Evolutionary conservation across 2,797 vertebrate genomes (phyloP), one percentile per base, ranked within the genome.

Genomic region (Sphenopsis melanotis): DNA sequence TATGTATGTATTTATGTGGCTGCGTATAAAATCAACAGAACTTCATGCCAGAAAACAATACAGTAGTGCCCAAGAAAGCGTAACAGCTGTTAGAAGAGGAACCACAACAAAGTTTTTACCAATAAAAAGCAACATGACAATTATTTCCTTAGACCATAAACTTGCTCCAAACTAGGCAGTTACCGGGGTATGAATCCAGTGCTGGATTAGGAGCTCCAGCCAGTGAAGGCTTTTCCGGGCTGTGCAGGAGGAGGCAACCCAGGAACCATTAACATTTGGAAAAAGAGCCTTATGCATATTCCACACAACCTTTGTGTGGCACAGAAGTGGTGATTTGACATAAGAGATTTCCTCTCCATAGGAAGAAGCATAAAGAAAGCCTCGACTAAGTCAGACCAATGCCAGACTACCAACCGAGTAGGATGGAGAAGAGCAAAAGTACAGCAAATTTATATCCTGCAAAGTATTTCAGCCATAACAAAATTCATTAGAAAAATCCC

Each of bases 61-160:
- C 11, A 23, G 37, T 4, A 52, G 18, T 6, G 3, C 36, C 41
- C 39, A 44, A 52, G 64, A 66, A 60, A 55, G 36, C 0, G 0
- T 6, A 76, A 26, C 59, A 66, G 50, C 65, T 27, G 15, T 39
- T 60, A 56, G 24, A 50, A 60, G 34, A 74, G 59, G 53, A 77
- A 61, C 44, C 26, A n/a, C 32, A 77, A 52, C 15, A 29, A 74
- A 56, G 8, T 9, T 81, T 60, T 72, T 55, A 30, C 39, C 39
- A 15, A 60, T 90, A 71, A 93, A 96, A 69, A 65, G 29, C 65
- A 64, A 53, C 21, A 5, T 6, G n/a, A 61, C n/a, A 60, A 87
- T 82, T 71, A 82, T 76, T 71, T 92, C 65, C 72, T 75, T 1
- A 6, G 57, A 75, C 20, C 17, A 71, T 10, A 32, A 83, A 65